Percentiles rank a stretch among this genome's conserved stretches.
Conservation (phyloP, 2,797 vertebrate genomes). For the Centroberyx gerrardi region DNA sequence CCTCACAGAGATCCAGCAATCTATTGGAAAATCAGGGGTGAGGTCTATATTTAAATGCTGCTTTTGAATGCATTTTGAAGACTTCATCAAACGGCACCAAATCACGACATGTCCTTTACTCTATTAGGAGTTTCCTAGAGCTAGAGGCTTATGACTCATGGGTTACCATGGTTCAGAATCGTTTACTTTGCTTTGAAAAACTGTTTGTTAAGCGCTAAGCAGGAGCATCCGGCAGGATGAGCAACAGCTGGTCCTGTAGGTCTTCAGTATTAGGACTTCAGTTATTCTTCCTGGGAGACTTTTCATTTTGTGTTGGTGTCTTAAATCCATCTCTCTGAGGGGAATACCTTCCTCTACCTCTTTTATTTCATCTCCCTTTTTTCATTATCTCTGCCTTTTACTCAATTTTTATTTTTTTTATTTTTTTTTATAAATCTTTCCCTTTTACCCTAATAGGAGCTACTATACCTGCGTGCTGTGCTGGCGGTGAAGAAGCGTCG, state of each 20-base stretch:
- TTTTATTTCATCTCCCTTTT: neutral
- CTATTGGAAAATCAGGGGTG: slow-evolving; percentile 95
- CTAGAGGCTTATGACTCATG: neutral
- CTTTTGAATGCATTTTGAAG: neutral
- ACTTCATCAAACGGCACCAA: neutral
- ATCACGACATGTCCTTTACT: neutral
- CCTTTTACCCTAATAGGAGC: slow-evolving; percentile 83
- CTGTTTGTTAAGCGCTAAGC: neutral
- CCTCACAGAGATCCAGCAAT: slow-evolving; percentile 94
- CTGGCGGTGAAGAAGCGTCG: slow-evolving; percentile 90
- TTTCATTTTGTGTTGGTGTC: no score
- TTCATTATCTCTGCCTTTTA: neutral
- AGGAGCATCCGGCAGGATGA: neutral
- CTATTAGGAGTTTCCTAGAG: neutral
- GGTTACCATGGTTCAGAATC: slow-evolving; percentile 10
- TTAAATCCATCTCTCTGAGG: neutral
- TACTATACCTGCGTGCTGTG: slow-evolving; percentile 90
- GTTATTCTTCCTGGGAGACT: neutral
- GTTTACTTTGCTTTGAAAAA: slow-evolving; percentile 8
- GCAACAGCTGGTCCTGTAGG: slow-evolving; percentile 11
- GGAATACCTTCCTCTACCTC: neutral
- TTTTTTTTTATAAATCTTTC: neutral
- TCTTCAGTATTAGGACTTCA: slow-evolving; percentile 9
- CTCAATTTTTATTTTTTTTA: neutral
- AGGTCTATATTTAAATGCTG: slow-evolving; percentile 13